A percentile compares a stretch with the other conserved stretches of the same genome.
Evolutionary conservation across 1,140 invertebrate genomes (phyloP).

Genomic region (Penaeus japonicus): DNA sequence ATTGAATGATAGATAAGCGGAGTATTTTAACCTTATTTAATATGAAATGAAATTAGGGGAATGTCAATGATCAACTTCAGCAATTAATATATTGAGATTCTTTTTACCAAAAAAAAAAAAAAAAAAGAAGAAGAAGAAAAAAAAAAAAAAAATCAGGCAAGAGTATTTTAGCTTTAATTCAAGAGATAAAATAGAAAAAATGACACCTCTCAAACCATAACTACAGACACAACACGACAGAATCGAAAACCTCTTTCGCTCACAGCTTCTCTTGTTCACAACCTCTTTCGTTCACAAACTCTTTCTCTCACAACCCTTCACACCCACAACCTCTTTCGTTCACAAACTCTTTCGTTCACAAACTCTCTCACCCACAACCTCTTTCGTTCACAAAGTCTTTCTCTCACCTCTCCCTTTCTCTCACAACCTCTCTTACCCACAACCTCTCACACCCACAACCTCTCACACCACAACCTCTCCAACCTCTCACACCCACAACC

Average conservation of each 20-base stretch:
- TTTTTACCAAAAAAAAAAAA: no score
- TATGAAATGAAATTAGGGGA: no score
- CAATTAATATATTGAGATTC: no score
- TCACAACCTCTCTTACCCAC: neutral
- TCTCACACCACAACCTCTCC: no score
- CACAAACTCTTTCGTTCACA: no score
- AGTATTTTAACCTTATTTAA: no score
- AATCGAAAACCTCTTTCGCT: neutral
- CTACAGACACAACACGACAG: neutral
- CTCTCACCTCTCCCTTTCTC: neutral
- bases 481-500: no score
- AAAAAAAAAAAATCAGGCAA: no score
- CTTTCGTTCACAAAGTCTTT: neutral
- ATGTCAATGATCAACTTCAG: no score
- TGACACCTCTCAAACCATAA: neutral
- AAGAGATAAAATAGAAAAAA: neutral
- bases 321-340: neutral
- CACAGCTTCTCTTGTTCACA: neutral
- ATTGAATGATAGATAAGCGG: no score
- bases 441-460: neutral
- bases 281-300: neutral
- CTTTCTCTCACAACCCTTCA: neutral
- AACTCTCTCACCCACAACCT: no score
- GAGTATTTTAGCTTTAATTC: neutral
- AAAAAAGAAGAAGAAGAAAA: no score